These are phyloP conservation scores for Psophia crepitans DNA, from an alignment of 2,113 vertebrate species.

Conservation along the genomic window DNA sequence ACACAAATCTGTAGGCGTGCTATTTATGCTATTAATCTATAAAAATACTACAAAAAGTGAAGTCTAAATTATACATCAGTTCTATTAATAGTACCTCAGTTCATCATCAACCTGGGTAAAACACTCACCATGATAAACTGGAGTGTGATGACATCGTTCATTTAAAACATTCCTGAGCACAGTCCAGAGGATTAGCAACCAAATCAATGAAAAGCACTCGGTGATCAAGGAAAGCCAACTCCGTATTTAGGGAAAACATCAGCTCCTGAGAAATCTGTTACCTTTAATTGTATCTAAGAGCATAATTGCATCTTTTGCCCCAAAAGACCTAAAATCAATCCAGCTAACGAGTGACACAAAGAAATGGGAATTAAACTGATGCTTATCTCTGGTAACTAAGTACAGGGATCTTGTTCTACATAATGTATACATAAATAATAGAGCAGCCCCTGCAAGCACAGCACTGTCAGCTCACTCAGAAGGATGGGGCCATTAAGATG, in stretches of 20 bases:
- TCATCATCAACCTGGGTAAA: background rate
- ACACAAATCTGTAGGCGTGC: background rate
- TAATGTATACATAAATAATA: background rate
- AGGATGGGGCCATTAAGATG: background rate
- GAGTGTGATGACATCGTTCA: fast-evolving
- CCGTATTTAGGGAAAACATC: background rate
- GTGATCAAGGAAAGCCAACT: background rate
- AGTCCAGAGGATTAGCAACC: background rate
- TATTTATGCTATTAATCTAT: background rate
- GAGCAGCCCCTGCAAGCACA: background rate
- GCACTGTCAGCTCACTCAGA: fast-evolving
- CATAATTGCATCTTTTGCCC: background rate
- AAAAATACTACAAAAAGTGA: background rate
- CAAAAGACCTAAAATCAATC: background rate
- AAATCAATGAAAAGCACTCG: background rate
- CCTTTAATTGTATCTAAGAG: background rate
- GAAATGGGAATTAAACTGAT: background rate
- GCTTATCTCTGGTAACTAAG: background rate
- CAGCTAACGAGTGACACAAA: background rate
- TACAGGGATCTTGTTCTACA: background rate
- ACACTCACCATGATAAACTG: background rate
- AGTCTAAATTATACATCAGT: background rate
- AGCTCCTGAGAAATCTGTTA: background rate
- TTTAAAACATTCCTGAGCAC: background rate
- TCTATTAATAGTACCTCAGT: background rate